Evolutionary conservation across 2,113 vertebrate species (phyloP), one percentile per base, ranked within the genome.

Genomic region (Xerus inauris): DNA sequence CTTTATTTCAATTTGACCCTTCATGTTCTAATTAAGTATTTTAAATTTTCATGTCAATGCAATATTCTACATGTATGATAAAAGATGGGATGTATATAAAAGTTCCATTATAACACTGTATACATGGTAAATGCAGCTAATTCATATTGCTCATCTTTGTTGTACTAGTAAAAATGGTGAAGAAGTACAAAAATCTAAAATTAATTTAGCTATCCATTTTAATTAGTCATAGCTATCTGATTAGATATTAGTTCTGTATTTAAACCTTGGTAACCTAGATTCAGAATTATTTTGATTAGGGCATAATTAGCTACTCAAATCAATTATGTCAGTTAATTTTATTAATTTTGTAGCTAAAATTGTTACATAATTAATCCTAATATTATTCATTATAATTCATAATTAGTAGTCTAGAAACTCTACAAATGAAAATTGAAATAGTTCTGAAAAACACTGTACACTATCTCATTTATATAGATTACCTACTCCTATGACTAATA

Each of bases 251-350:
- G 1, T 11, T 40, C 14, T 92, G 75, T 94, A 84, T 93, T 97
- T 96, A 94, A 91, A 76, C 5, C 22, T 67, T 72, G 69, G 45
- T 73, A 87, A 89, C 87, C 85, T 95, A 82, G 10, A 84, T 95
- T 98, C 57, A 92, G 16, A 96, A 95, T n/a, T 89, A 89, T 96
- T 96, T 94, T 95, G 65, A 98, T 94, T 94, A 92, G 16, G 42
- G 0, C 86, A 94, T 12, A 93, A 97, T 93, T 95, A 96, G 38
- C 71, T 97, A 89, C 87, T 95, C 2, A 97, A 85, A 95, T 91
- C 54, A 96, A 96, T 87, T 82, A 30, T 95, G 91, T 89, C 59
- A 95, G 82, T 94, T 24, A 45, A 47, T 80, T 79, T 69, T 96
- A 54, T 81, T 89, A 89, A 97, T 97, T 97, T 92, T 47, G 1